phyloP scores from a whole-genome alignment of 37 sponge, comb jelly and placozoan species.

The Spongilla lacustris region DNA sequence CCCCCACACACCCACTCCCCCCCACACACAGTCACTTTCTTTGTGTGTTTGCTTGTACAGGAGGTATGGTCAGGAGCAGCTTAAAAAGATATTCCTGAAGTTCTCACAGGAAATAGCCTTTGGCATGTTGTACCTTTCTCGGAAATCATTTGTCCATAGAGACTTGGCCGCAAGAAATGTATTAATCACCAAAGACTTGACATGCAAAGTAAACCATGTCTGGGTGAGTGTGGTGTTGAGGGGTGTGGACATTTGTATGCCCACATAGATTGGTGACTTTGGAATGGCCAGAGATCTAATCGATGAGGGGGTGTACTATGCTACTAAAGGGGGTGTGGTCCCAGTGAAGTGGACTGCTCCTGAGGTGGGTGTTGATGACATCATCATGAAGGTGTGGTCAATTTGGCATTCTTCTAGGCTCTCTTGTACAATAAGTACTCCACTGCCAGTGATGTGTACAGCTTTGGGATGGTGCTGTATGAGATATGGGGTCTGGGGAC shows the following conservation, averaged over 20 bases:
- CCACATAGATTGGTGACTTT: slow-evolving; percentile 47
- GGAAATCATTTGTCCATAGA: slow-evolving; percentile 38
- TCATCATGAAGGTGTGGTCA: too few relatives aligned
- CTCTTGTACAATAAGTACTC: slow-evolving; percentile 56
- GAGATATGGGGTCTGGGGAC: slow-evolving; percentile 61
- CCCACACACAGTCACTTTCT: too few relatives aligned
- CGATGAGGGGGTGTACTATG: slow-evolving; percentile 33
- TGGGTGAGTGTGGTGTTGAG: too few relatives aligned
- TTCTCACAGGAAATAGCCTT: slow-evolving; percentile 32
- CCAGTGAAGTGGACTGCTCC: slow-evolving; percentile 71
- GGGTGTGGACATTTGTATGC: not conserved
- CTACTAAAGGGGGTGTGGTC: slow-evolving; percentile 33
- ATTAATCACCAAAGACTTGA: slow-evolving; percentile 22
- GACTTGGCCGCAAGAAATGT: slow-evolving; percentile 55
- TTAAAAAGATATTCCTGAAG: slow-evolving; percentile 2
- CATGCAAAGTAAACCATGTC: slow-evolving; percentile 28
- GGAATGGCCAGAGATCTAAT: slow-evolving; percentile 36
- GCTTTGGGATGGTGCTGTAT: slow-evolving; percentile 51
- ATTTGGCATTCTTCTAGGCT: not conserved
- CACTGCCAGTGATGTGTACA: slow-evolving; percentile 65
- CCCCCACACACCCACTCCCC: not conserved
- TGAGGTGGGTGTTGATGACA: slow-evolving; percentile 6
- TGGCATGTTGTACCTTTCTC: slow-evolving; percentile 37
- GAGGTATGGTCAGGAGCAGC: not conserved
- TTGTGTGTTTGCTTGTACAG: too few relatives aligned